These are phyloP conservation scores for Crossocerus cetratus DNA, from an alignment of 2,888 invertebrate genomes.

Conservation along the genomic window DNA sequence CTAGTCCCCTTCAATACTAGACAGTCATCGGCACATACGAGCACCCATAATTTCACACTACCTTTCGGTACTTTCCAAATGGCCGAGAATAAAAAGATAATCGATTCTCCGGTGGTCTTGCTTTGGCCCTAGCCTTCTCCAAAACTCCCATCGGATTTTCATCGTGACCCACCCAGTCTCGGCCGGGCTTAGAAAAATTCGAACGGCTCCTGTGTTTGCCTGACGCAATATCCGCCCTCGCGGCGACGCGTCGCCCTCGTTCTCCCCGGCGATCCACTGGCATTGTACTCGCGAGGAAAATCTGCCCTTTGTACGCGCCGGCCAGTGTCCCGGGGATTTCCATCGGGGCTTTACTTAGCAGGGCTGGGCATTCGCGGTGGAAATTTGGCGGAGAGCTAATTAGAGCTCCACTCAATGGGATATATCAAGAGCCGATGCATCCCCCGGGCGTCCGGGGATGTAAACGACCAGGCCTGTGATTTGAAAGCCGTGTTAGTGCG, in stretches of 20 bases:
- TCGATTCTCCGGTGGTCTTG: too few relatives aligned
- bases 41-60: too few relatives aligned
- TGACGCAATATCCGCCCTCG: slow-evolving; percentile 54
- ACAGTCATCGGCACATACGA: too few relatives aligned
- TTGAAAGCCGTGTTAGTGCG: slow-evolving; percentile 10
- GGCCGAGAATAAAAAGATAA: too few relatives aligned
- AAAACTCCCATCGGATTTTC: background rate
- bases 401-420: background rate
- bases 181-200: slow-evolving; percentile 37
- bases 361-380: too few relatives aligned
- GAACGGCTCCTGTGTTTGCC: slow-evolving; percentile 42
- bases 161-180: slow-evolving; percentile 5
- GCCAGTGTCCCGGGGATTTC: too few relatives aligned
- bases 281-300: slow-evolving; percentile 24
- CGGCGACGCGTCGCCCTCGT: slow-evolving; percentile 23
- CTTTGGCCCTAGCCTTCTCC: too few relatives aligned
- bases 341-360: too few relatives aligned
- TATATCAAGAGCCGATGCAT: slow-evolving; percentile 10
- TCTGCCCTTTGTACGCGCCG: slow-evolving; percentile 22
- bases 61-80: too few relatives aligned
- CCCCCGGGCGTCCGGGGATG: slow-evolving; percentile 15
- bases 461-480: slow-evolving; percentile 12
- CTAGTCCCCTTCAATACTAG: background rate
- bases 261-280: slow-evolving; percentile 21
- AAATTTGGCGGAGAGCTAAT: background rate